phyloP scores from a whole-genome alignment of 2,113 vertebrate genomes.

The Platichthys stellatus region DNA sequence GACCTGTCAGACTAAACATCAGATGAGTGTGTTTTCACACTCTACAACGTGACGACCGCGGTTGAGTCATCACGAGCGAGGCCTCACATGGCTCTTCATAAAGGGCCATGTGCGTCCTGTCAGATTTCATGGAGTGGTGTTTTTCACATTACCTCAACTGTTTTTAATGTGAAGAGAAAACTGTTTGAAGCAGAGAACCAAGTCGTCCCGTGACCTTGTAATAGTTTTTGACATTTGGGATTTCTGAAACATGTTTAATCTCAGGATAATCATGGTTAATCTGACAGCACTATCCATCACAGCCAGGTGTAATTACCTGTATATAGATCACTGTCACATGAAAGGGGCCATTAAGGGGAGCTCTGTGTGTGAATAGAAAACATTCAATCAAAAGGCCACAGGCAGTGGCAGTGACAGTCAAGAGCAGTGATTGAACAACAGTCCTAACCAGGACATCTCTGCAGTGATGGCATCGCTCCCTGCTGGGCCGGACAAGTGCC shows the following conservation, averaged over 20 bases:
- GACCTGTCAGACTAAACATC: constrained; percentile 31
- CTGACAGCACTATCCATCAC: constrained; percentile 70
- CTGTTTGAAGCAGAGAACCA: not conserved
- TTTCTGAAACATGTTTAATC: constrained; percentile 75
- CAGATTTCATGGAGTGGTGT: not conserved
- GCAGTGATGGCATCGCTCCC: constrained; percentile 30
- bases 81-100: not conserved
- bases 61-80: constrained; percentile 5
- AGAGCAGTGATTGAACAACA: constrained; percentile 55
- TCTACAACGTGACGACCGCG: not conserved
- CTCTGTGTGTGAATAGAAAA: constrained; percentile 59
- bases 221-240: constrained; percentile 65
- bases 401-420: constrained; percentile 40
- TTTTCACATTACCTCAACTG: not conserved
- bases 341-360: constrained; percentile 55
- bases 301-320: constrained; percentile 73
- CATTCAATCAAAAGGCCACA: constrained; percentile 70
- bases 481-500: constrained; percentile 34
- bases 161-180: not conserved
- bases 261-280: constrained; percentile 66
- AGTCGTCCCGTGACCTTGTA: constrained; percentile 49
- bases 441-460: constrained; percentile 48
- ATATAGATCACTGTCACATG: constrained; percentile 76
- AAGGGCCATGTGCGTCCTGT: not conserved
- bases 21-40: not conserved